A percentile compares a stretch with the other conserved stretches of the same genome.
Conservation (phyloP, 2,888 invertebrate species). For the Spialia ferax region DNA sequence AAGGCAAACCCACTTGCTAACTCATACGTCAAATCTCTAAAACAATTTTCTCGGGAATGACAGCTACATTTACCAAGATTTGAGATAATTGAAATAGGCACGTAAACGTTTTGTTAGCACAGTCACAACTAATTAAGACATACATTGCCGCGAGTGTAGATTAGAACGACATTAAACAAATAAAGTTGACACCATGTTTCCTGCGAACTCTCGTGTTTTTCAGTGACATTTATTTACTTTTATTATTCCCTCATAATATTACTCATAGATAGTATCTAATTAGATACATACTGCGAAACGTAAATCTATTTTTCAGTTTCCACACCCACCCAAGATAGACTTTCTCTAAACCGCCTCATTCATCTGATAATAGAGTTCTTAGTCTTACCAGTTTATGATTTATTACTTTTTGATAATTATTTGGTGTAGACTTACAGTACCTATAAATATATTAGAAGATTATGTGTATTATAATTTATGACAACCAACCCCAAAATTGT, state of each 20-base stretch:
- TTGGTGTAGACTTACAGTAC: too few relatives aligned
- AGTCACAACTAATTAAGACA: slow-evolving; percentile 65
- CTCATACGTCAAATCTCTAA: slow-evolving; percentile 60
- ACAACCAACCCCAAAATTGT: too few relatives aligned
- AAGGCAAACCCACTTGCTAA: slow-evolving; percentile 48
- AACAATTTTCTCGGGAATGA: slow-evolving; percentile 66
- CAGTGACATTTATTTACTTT: slow-evolving; percentile 11
- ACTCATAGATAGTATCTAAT: slow-evolving; percentile 3
- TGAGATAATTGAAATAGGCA: slow-evolving; percentile 65
- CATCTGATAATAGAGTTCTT: too few relatives aligned
- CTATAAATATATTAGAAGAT: too few relatives aligned
- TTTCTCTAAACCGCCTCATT: too few relatives aligned
- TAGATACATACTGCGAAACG: neutral
- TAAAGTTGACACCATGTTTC: slow-evolving; percentile 76
- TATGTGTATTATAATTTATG: too few relatives aligned
- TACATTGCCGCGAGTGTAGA: slow-evolving; percentile 57
- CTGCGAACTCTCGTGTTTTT: slow-evolving; percentile 59
- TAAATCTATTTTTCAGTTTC: neutral
- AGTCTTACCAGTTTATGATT: too few relatives aligned
- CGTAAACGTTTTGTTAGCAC: slow-evolving; percentile 65
- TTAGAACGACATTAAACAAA: slow-evolving; percentile 74
- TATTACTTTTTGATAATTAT: too few relatives aligned
- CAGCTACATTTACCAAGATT: slow-evolving; percentile 52
- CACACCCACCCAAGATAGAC: too few relatives aligned
- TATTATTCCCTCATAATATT: neutral